Evolutionary conservation across 2,113 vertebrate genomes (phyloP).

Genomic region (Coptodon rendalli): DNA sequence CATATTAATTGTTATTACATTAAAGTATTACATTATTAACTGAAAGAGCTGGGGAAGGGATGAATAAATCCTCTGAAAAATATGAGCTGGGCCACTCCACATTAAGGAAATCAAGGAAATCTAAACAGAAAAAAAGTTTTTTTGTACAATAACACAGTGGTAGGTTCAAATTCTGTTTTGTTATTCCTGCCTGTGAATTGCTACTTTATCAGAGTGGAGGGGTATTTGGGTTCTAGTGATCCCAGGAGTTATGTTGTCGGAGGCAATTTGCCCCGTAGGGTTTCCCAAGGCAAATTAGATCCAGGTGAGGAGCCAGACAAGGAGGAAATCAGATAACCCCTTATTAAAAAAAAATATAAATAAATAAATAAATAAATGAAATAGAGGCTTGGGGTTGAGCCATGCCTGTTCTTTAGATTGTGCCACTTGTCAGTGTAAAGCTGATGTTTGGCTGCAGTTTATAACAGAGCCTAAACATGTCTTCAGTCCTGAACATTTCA

Average conservation of each 20-base stretch:
- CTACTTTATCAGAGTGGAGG: not conserved
- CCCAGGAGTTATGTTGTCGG: not conserved
- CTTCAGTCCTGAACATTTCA: not conserved
- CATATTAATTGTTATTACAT: not conserved
- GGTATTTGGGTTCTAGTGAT: no score
- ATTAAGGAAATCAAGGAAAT: not conserved
- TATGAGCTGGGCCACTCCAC: not conserved
- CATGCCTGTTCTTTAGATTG: not conserved
- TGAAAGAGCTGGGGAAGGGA: not conserved
- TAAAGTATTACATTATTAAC: not conserved
- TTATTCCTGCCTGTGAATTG: rapidly evolving
- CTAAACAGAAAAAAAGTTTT: not conserved
- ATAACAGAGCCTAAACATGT: not conserved
- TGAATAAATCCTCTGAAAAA: not conserved
- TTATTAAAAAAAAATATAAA: not conserved
- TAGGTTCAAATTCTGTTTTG: not conserved
- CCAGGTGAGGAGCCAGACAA: not conserved
- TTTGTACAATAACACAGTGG: not conserved
- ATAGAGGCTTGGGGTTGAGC: not conserved
- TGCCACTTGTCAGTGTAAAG: not conserved
- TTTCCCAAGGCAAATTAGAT: not conserved
- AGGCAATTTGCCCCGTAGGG: not conserved
- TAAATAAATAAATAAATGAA: not conserved
- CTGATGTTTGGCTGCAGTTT: not conserved
- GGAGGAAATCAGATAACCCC: not conserved